Conservation (phyloP, 2,888 invertebrate genomes). For the Tuta absoluta region DNA sequence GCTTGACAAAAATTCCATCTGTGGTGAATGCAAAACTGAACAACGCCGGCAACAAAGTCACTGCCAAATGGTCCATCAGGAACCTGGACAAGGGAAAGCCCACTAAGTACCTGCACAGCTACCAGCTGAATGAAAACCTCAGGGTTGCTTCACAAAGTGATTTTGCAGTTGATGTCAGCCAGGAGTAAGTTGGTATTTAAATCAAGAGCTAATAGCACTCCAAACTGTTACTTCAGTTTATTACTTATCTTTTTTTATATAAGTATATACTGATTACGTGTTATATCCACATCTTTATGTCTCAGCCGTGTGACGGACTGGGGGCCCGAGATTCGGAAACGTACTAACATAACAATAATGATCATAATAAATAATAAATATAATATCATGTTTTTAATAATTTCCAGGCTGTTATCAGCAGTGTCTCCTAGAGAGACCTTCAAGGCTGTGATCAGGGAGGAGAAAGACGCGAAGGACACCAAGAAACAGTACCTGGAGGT, state of each 20-base stretch:
- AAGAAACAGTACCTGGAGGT: constrained; percentile 88
- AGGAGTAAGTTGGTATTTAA: constrained; percentile 83
- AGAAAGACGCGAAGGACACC: constrained; percentile 71
- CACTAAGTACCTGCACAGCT: constrained; percentile 79
- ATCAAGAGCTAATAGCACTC: no score
- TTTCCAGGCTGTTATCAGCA: constrained; percentile 77
- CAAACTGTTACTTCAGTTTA: no score
- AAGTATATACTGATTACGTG: no score
- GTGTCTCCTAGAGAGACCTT: constrained; percentile 82
- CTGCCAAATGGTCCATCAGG: constrained; percentile 83
- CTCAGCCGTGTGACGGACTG: no score
- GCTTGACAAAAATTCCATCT: constrained; percentile 81
- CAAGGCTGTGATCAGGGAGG: constrained; percentile 83
- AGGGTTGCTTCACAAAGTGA: constrained; percentile 73
- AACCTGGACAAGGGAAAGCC: constrained; percentile 84
- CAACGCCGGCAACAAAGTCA: constrained; percentile 67
- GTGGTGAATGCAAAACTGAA: constrained; percentile 75
- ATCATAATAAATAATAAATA: no score
- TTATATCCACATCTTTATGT: no score
- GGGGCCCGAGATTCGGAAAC: no score
- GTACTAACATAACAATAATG: no score
- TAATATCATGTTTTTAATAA: not conserved
- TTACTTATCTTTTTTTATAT: no score
- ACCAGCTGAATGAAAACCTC: constrained; percentile 73
- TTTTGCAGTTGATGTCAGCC: constrained; percentile 81